These are phyloP conservation scores for Scomber japonicus DNA, from an alignment of 2,113 vertebrate genomes.

Conservation along the genomic window DNA sequence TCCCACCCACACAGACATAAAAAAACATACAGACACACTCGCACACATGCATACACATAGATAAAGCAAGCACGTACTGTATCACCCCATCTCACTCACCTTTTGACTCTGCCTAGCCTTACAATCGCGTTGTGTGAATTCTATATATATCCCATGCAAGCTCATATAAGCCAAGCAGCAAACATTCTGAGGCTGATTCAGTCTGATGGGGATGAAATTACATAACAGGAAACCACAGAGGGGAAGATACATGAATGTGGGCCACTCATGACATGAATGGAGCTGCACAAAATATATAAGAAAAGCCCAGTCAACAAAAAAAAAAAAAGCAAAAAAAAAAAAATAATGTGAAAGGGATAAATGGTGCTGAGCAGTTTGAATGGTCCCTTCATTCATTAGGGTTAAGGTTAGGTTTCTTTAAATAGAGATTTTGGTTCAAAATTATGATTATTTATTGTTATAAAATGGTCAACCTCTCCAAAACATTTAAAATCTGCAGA, in stretches of 20 bases:
- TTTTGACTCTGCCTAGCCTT: slow-evolving; percentile 37
- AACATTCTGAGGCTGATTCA: slow-evolving; percentile 81
- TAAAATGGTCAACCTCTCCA: neutral
- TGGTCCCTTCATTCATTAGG: too few species aligned
- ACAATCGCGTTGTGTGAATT: slow-evolving; percentile 56
- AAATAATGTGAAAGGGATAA: slow-evolving; percentile 30
- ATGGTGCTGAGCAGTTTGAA: slow-evolving; percentile 8
- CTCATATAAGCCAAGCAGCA: slow-evolving; percentile 71
- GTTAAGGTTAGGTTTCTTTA: too few species aligned
- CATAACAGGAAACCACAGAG: slow-evolving; percentile 76
- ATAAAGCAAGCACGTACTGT: slow-evolving; percentile 5
- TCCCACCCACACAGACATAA: neutral
- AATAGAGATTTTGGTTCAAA: neutral
- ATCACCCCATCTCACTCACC: slow-evolving; percentile 30
- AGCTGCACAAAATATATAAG: slow-evolving; percentile 52
- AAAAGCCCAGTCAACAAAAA: neutral
- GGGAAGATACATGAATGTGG: slow-evolving; percentile 66
- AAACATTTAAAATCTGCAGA: neutral
- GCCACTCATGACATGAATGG: slow-evolving; percentile 66
- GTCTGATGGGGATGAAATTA: slow-evolving; percentile 81
- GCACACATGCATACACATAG: slow-evolving; percentile 7
- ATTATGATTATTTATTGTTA: neutral
- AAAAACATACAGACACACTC: slow-evolving; percentile 4
- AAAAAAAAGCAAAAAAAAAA: neutral
- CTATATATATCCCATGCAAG: slow-evolving; percentile 67